A percentile compares a stretch with the other conserved stretches of the same genome.
These are phyloP conservation scores for Drosophila limbata DNA, from an alignment of 2,888 invertebrate genomes.

Conservation along the genomic window DNA sequence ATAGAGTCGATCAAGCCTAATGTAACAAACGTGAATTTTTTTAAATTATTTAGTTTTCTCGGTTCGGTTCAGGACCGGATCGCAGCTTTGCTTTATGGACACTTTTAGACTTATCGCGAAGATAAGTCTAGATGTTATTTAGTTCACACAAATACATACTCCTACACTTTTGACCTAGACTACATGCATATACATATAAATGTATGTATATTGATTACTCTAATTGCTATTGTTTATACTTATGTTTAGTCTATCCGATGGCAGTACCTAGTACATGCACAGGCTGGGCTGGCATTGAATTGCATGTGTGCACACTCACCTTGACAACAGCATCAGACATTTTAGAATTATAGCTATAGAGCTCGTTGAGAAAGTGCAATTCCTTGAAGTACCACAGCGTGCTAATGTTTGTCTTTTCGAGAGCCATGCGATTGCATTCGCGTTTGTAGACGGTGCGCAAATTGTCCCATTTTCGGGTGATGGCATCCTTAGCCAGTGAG, in stretches of 20 bases:
- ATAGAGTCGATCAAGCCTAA: too few species aligned
- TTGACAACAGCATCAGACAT: conserved; percentile 80
- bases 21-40: too few species aligned
- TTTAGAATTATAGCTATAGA: conserved; percentile 80
- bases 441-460: conserved; percentile 82
- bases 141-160: not conserved
- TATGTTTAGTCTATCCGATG: conserved; percentile 10
- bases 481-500: conserved; percentile 79
- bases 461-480: conserved; percentile 83
- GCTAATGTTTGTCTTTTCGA: conserved; percentile 82
- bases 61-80: not conserved
- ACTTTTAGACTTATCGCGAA: not conserved
- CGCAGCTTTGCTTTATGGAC: not conserved
- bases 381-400: conserved; percentile 83
- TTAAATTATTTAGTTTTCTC: too few species aligned
- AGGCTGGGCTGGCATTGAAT: conserved; percentile 4
- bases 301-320: conserved; percentile 48
- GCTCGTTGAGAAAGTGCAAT: conserved; percentile 79
- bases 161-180: not conserved
- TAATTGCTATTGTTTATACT: not conserved
- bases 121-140: not conserved
- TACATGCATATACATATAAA: not conserved
- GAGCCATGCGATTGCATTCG: conserved; percentile 83
- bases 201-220: not conserved
- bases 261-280: conserved; percentile 16